Evolutionary conservation across 2,888 invertebrate species (phyloP), one percentile per base, ranked within the genome.

Genomic region (Nectonema munidae): DNA sequence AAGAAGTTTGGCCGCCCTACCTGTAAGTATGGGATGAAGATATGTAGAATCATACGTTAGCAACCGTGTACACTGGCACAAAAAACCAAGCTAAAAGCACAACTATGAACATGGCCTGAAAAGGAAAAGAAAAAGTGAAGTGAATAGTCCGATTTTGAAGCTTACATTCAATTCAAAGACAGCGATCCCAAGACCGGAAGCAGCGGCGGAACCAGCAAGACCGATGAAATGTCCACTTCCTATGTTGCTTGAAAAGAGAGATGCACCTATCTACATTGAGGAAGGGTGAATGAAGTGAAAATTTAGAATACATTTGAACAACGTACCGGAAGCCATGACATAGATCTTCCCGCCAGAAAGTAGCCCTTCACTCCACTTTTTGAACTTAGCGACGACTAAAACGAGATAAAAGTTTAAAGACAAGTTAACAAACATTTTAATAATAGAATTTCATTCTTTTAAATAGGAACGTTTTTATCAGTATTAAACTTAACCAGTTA

Each of bases 31-130:
- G 3, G 3, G 3, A 38, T 25, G 3, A 3, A 6, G 6, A 39
- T 28, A 21, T 15, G 25, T 18, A 2, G 19, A 34, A n/a, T 48
- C 50, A 48, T 46, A 55, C 57, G 42, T 55, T 55, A 37, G 55
- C 50, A 2, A 59, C 52, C 43, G 60, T 56, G 47, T 62, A 63
- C 3, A 63, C 43, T 2, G 43, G 43, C 4, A 43, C 37, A 21
- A 43, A 43, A 3, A 43, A 25, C 43, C 43, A 43, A 2, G 43
- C 43, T 2, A 43, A 37, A 2, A 40, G 21, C 2, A 44, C 34
- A 16, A 43, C 25, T 3, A 44, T 32, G 21, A 43, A 39, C 14
- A 39, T 29, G 9, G 43, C 43, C 43, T 43, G 17, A 18, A 42
- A 28, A 19, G 37, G 18, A 35, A 11, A 4, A 32, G 25, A 38